phyloP scores from a whole-genome alignment of 2,797 vertebrate genomes.

The Sebastes melanostomus region DNA sequence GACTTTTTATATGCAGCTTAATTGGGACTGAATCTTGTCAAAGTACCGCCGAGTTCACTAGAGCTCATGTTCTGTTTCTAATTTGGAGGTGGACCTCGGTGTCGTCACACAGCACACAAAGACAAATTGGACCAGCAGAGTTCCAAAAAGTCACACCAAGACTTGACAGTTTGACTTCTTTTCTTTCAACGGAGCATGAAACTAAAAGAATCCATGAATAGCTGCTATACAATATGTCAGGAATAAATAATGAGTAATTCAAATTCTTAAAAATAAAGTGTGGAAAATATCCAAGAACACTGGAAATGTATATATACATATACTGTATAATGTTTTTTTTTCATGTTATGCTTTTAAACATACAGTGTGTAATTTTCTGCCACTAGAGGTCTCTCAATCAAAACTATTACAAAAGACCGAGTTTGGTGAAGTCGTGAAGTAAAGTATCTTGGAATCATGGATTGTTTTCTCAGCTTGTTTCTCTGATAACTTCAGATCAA shows the following conservation, averaged over 20 bases:
- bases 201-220: background rate
- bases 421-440: background rate
- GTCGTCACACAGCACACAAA: background rate
- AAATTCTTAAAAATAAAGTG: background rate
- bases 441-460: background rate
- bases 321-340: background rate
- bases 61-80: background rate
- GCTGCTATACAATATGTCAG: background rate
- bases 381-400: background rate
- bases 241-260: background rate
- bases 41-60: background rate
- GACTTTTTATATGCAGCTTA: background rate
- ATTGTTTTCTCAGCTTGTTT: background rate
- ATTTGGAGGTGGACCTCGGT: background rate
- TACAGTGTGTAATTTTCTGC: background rate
- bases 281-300: background rate
- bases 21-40: slow-evolving; percentile 11
- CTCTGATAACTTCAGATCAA: background rate
- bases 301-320: background rate
- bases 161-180: background rate
- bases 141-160: background rate
- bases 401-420: background rate
- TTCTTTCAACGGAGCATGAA: background rate
- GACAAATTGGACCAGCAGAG: background rate
- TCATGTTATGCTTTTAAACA: background rate